phyloP scores from a whole-genome alignment of 2,113 vertebrate species.

The Glaucomys volans region DNA sequence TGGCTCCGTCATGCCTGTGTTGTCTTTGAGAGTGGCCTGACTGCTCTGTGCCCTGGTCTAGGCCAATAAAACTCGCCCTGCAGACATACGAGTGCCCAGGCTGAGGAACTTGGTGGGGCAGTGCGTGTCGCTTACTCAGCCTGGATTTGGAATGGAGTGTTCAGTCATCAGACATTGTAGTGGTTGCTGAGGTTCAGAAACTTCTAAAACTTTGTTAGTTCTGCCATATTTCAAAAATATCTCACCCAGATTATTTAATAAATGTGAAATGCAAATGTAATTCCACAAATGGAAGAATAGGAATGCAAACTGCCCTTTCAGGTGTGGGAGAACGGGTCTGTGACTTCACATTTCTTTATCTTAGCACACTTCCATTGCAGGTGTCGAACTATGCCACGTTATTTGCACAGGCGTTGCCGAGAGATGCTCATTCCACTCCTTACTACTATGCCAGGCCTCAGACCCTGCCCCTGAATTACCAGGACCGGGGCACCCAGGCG shows the following conservation, averaged over 20 bases:
- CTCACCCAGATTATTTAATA: accelerated
- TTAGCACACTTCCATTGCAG: slow-evolving; percentile 80
- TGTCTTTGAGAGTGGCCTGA: accelerated
- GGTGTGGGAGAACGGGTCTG: background rate
- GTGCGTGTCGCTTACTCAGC: background rate
- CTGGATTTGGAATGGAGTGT: background rate
- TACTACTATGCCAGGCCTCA: slow-evolving; percentile 97
- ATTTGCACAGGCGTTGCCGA: slow-evolving; percentile 95
- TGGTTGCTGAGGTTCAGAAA: background rate
- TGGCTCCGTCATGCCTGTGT: accelerated
- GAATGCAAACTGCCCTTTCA: background rate
- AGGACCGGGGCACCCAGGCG: slow-evolving; percentile 89
- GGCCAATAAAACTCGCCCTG: accelerated
- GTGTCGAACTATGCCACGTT: slow-evolving; percentile 92
- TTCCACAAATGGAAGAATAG: background rate
- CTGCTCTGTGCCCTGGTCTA: background rate
- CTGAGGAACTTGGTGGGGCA: background rate
- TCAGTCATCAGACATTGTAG: background rate
- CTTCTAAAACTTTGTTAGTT: background rate
- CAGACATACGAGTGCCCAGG: background rate
- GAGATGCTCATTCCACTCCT: slow-evolving; percentile 97
- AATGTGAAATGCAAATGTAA: accelerated
- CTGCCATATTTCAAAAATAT: background rate
- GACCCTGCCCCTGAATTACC: slow-evolving; percentile 94
- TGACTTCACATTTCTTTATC: background rate